A percentile compares a stretch with the other conserved stretches of the same genome.
Conservation (phyloP, 2,113 vertebrate species). For the Setophaga coronata region DNA sequence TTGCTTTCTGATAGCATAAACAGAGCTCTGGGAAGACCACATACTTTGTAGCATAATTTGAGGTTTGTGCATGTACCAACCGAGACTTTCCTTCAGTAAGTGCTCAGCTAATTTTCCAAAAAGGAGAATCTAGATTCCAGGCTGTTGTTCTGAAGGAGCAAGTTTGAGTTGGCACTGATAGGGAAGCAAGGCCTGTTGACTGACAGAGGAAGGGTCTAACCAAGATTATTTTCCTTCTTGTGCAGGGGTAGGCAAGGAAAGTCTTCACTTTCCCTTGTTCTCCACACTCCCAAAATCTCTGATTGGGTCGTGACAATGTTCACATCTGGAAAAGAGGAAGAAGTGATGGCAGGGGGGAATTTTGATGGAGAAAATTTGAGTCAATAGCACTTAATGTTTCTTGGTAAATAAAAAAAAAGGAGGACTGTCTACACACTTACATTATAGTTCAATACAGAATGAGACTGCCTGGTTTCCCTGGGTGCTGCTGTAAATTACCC, state of each 20-base stretch:
- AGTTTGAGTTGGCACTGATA: neutral
- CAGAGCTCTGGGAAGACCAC: neutral
- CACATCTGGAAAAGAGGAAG: neutral
- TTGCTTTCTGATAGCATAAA: conserved; percentile 41
- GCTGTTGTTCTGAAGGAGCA: neutral
- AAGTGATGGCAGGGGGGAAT: neutral
- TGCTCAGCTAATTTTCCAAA: neutral
- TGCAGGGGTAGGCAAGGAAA: neutral
- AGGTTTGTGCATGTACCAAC: neutral
- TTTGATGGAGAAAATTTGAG: neutral
- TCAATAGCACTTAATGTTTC: neutral
- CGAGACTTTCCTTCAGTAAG: neutral
- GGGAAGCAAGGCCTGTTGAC: neutral
- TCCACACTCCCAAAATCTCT: neutral
- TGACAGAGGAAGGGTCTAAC: neutral
- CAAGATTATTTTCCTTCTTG: neutral
- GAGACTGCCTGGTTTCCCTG: neutral
- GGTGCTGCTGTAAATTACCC: neutral
- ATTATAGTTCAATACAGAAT: neutral
- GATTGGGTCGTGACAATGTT: neutral
- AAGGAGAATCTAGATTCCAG: neutral
- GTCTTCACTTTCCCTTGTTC: neutral
- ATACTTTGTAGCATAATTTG: neutral
- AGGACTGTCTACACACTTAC: neutral
- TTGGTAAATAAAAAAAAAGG: neutral